These are phyloP conservation scores for Saxidomus purpurata DNA, from an alignment of 1,140 invertebrate genomes.

Conservation along the genomic window DNA sequence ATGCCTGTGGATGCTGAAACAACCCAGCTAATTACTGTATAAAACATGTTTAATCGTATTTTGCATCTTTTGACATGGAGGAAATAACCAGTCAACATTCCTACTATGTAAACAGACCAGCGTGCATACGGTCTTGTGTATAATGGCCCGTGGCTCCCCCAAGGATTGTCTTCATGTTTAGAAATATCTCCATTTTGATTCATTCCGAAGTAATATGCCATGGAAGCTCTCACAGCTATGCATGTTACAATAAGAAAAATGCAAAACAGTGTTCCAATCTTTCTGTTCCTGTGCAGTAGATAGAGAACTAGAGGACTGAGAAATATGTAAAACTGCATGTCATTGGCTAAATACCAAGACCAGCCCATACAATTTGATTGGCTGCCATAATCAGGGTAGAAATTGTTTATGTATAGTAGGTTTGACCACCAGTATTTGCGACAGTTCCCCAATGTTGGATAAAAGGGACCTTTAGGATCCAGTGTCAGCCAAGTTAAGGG, in stretches of 20 bases:
- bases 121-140: constrained; percentile 6
- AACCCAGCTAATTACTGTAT: neutral
- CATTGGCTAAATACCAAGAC: constrained; percentile 93
- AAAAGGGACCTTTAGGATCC: neutral
- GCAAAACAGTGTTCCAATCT: constrained; percentile 21
- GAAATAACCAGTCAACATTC: constrained; percentile 29
- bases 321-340: constrained; percentile 91
- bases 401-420: constrained; percentile 94
- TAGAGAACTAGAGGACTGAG: constrained; percentile 89
- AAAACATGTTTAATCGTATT: neutral
- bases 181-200: constrained; percentile 5
- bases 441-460: constrained; percentile 85
- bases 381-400: constrained; percentile 57
- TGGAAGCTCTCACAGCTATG: neutral
- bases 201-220: constrained; percentile 20
- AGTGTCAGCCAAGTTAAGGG: neutral
- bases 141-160: neutral
- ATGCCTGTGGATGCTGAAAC: neutral
- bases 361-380: constrained; percentile 90
- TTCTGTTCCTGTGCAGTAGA: neutral
- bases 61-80: constrained; percentile 8
- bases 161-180: constrained; percentile 13
- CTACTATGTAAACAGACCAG: constrained; percentile 39
- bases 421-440: constrained; percentile 93
- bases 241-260: constrained; percentile 27